A percentile compares a stretch with the other conserved stretches of the same genome.
phyloP scores from a whole-genome alignment of 2,113 vertebrate genomes.

The Apodemus sylvaticus region DNA sequence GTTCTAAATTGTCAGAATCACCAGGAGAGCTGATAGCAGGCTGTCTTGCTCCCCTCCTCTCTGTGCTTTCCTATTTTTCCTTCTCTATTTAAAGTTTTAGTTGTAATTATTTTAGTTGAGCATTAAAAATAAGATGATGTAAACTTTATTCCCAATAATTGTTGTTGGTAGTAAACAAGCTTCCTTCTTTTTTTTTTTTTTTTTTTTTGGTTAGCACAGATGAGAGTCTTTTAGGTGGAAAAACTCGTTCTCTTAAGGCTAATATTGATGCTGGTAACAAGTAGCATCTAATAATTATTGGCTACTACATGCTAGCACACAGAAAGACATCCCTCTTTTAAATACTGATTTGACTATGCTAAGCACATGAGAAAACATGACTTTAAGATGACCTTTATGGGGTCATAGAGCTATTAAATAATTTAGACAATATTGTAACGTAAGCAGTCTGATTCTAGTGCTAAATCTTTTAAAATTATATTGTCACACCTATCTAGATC shows the following conservation, averaged over 20 bases:
- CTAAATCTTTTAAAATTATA: not conserved
- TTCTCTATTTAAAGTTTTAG: not conserved
- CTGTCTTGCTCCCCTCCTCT: not conserved
- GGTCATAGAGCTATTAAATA: not conserved
- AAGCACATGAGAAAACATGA: not conserved
- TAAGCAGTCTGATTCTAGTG: not conserved
- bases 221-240: not conserved
- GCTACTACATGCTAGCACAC: not conserved
- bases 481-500: not conserved
- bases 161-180: not conserved
- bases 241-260: not conserved
- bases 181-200: not conserved
- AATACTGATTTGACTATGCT: not conserved
- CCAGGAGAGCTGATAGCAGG: not conserved
- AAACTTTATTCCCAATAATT: not conserved
- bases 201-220: not conserved
- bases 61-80: not conserved
- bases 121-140: not conserved
- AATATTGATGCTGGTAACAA: not conserved
- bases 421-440: not conserved
- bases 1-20: not conserved
- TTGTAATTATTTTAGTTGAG: conserved; percentile 20
- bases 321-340: not conserved
- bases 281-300: not conserved
- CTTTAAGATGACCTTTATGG: conserved; percentile 22